Base-by-base conservation (phyloP, 2,797 vertebrate genomes). In the Manis pentadactyla region DNA sequence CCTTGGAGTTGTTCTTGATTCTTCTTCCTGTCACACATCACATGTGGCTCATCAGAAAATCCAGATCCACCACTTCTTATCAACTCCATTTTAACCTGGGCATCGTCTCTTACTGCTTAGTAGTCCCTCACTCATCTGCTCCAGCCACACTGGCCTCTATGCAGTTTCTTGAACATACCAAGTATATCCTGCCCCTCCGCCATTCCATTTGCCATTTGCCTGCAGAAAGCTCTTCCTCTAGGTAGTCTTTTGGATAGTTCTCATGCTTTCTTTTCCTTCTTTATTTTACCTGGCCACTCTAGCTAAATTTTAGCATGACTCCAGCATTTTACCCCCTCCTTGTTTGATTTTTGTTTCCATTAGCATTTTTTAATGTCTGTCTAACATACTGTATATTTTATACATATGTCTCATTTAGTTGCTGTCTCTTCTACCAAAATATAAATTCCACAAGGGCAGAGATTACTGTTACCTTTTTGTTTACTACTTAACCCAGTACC, bases 311-410 rank as follows among this genome's bases (percentile, higher is more conserved):
- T 10, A 63, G 68, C 61, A 19, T 59, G 49, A 42, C 19, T 5
- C 66, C 1, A 59, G 69, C 61, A 69, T 64, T 51, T 73, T 87
- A 59, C 25, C 55, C 39, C 57, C 42, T 90, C 46, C 25, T 39
- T 90, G 49, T 84, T 87, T 94, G 39, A 51, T 31, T 89, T 83
- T 77, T 68, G 49, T 74, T 93, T 94, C 55, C 53, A 17, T 92
- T 59, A 57, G 27, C 39, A 64, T 79, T 92, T 92, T 90, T 77
- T 37, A 93, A 29, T 68, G 12, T 66, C 31, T 57, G 15, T 66
- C 31, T 63, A 18, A 89, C 31, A n/a, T 84, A 55, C 63, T 78
- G 51, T 61, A 53, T 61, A 21, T 75, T 94, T 92, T 75, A 51
- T 77, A 31, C 18, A 64, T 55, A 85, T 59, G 74, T 71, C 82